A percentile compares a stretch with the other conserved stretches of the same genome.
Evolutionary conservation across 2,113 vertebrate species (phyloP).

Genomic region (Echinops telfairi): DNA sequence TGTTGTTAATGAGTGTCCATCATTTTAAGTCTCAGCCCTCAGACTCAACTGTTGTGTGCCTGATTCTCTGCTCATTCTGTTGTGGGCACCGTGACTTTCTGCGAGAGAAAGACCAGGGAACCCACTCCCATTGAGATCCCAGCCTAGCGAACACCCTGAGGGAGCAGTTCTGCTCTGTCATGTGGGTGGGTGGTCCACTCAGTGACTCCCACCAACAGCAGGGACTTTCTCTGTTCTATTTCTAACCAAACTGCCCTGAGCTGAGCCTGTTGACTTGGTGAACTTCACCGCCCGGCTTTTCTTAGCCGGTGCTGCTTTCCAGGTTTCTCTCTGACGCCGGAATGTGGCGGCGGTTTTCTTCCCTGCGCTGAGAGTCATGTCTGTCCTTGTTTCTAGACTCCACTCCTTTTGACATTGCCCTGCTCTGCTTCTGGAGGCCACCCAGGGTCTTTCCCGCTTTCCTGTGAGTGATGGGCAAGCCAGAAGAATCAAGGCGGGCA

Average conservation of each 20-base stretch:
- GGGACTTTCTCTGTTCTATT: not conserved
- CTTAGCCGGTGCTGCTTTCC: conserved; percentile 31
- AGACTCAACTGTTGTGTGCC: not conserved
- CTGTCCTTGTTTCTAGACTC: conserved; percentile 32
- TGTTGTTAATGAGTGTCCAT: conserved; percentile 19
- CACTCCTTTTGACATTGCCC: conserved; percentile 9
- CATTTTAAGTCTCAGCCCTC: conserved; percentile 30
- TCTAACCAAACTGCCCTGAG: conserved; percentile 17
- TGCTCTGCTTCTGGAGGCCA: conserved; percentile 33
- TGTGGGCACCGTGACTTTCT: not conserved
- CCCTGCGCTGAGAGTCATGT: conserved; percentile 25
- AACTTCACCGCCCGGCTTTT: conserved; percentile 16
- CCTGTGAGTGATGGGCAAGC: not conserved
- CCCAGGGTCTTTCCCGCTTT: conserved; percentile 7
- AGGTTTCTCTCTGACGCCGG: conserved; percentile 14
- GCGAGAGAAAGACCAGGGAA: no score
- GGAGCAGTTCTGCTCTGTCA: no score
- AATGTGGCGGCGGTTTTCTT: conserved; percentile 42
- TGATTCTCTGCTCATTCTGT: conserved; percentile 53
- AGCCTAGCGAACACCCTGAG: no score
- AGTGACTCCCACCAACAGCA: no score
- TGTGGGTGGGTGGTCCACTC: no score
- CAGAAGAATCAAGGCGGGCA: not conserved
- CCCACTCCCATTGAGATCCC: no score
- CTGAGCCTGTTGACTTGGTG: not conserved